These are phyloP conservation scores for Agrypnia vestita DNA, from an alignment of 1,140 invertebrate species.

Conservation along the genomic window DNA sequence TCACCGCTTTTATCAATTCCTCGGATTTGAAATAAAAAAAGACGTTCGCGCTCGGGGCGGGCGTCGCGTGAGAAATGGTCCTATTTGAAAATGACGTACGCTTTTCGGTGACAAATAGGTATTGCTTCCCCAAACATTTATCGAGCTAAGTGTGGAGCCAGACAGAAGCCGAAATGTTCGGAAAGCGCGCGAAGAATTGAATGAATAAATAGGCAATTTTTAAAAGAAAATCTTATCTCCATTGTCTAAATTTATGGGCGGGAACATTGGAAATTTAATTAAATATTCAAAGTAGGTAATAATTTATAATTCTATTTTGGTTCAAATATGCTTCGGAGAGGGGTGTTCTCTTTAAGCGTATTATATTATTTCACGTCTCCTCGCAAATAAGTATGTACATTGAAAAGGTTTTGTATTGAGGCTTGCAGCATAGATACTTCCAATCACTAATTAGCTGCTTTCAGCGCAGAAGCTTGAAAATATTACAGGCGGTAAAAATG, in stretches of 20 bases:
- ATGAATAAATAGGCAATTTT: slow-evolving; percentile 14
- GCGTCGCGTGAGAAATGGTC: slow-evolving; percentile 38
- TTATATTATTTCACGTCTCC: not conserved
- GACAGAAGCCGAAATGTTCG: not conserved
- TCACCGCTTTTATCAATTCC: slow-evolving; percentile 48
- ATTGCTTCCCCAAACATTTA: slow-evolving; percentile 44
- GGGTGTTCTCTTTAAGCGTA: not conserved
- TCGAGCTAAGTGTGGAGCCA: slow-evolving; percentile 28
- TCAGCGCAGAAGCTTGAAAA: too few relatives aligned
- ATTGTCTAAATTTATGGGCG: not conserved
- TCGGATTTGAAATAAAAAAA: slow-evolving; percentile 47
- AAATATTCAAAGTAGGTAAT: not conserved
- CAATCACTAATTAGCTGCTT: not conserved
- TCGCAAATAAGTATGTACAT: not conserved
- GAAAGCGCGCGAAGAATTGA: not conserved
- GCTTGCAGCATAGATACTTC: not conserved
- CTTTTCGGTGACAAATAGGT: slow-evolving; percentile 48
- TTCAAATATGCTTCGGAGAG: not conserved
- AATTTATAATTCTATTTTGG: not conserved
- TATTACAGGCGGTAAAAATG: too few relatives aligned
- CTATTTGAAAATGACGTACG: slow-evolving; percentile 49
- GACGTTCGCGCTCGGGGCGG: not conserved
- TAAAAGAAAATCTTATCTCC: slow-evolving; percentile 1
- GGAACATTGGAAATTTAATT: slow-evolving; percentile 3
- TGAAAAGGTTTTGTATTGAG: not conserved